These are phyloP conservation scores for Acrossocheilus wenchowensis DNA, from an alignment of 2,797 vertebrate genomes.

Conservation along the genomic window DNA sequence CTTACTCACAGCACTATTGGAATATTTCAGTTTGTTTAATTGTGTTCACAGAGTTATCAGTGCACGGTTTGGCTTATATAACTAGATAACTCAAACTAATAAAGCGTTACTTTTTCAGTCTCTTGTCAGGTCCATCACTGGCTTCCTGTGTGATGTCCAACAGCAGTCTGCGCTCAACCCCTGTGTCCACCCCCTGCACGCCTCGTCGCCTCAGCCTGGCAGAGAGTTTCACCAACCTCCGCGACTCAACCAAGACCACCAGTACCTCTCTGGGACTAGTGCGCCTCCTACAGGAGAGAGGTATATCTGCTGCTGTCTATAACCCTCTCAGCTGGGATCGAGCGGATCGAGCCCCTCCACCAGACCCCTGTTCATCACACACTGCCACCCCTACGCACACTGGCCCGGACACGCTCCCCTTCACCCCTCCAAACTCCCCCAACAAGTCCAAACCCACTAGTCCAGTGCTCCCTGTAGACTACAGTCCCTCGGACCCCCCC, in stretches of 20 bases:
- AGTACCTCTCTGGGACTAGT: slow-evolving; percentile 96
- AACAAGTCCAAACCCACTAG: slow-evolving; percentile 75
- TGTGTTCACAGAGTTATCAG: background rate
- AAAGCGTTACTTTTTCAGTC: slow-evolving; percentile 50
- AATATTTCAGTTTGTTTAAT: background rate
- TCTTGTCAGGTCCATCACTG: slow-evolving; percentile 67
- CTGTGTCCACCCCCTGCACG: slow-evolving; percentile 90
- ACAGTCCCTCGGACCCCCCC: slow-evolving; percentile 86
- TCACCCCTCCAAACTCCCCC: slow-evolving; percentile 90
- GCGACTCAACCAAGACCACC: slow-evolving; percentile 95
- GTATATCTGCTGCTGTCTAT: slow-evolving; percentile 94
- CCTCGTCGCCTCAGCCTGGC: slow-evolving; percentile 91
- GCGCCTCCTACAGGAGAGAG: slow-evolving; percentile 89
- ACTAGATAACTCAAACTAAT: background rate
- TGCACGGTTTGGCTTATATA: slow-evolving; percentile 3
- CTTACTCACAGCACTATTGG: background rate
- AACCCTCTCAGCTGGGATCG: slow-evolving; percentile 92
- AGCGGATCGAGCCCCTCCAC: slow-evolving; percentile 71
- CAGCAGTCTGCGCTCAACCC: slow-evolving; percentile 78
- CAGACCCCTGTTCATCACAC: slow-evolving; percentile 54
- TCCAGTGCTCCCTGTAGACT: slow-evolving; percentile 82
- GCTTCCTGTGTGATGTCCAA: slow-evolving; percentile 74
- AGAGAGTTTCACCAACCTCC: slow-evolving; percentile 93
- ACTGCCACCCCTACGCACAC: slow-evolving; percentile 68
- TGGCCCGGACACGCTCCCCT: slow-evolving; percentile 76